A percentile compares a stretch with the other conserved stretches of the same genome.
Conservation (phyloP, 2,888 invertebrate genomes). For the Gasteruption jaculator region DNA sequence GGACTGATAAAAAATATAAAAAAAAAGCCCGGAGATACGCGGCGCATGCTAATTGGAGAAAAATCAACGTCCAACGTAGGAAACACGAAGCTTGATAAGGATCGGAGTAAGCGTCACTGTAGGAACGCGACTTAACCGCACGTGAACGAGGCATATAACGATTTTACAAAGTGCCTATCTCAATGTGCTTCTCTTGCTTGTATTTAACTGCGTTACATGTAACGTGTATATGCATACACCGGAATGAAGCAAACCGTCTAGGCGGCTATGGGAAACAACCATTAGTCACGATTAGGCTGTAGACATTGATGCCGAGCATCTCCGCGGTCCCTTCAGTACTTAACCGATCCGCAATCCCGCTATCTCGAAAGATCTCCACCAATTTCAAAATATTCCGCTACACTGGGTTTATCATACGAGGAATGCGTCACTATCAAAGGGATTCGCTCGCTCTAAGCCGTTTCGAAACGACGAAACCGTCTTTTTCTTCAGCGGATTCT, state of each 20-base stretch:
- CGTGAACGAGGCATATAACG: slow-evolving; percentile 32
- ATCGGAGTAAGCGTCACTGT: slow-evolving; percentile 36
- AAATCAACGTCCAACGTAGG: slow-evolving; percentile 34
- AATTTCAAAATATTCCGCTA: too few relatives aligned
- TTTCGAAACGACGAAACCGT: too few relatives aligned
- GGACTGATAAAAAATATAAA: too few relatives aligned
- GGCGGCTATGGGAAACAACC: slow-evolving; percentile 21
- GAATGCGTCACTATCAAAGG: too few relatives aligned
- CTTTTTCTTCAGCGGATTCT: too few relatives aligned
- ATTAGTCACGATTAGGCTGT: slow-evolving; percentile 41
- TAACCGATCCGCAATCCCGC: too few relatives aligned
- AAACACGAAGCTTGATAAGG: slow-evolving; percentile 33
- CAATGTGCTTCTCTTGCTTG: slow-evolving; percentile 11
- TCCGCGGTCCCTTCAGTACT: too few relatives aligned
- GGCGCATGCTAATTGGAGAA: slow-evolving; percentile 38
- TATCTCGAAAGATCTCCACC: too few relatives aligned
- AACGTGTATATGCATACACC: too few relatives aligned
- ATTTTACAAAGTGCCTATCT: slow-evolving; percentile 33
- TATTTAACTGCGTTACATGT: background rate
- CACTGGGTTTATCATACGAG: too few relatives aligned
- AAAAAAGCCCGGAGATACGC: slow-evolving; percentile 32
- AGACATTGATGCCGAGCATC: slow-evolving; percentile 37
- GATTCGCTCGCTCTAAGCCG: too few relatives aligned
- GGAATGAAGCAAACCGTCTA: background rate
- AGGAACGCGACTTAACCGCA: slow-evolving; percentile 28